Percentiles rank a stretch among this genome's conserved stretches.
Evolutionary conservation across 2,888 invertebrate genomes (phyloP).

Genomic region (Julus scanicus): DNA sequence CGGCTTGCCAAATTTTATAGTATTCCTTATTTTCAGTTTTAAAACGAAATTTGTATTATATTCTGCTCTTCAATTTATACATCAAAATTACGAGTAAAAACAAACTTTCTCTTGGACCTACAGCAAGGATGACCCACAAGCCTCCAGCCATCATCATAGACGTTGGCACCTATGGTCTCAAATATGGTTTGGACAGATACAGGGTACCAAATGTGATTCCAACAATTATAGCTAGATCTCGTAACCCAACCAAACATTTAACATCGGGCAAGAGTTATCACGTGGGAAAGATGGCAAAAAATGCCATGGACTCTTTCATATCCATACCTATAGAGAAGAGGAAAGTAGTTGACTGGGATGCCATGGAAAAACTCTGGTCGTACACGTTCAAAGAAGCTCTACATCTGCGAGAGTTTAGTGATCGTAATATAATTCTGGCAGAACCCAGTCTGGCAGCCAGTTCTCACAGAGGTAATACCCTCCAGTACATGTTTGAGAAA

Average conservation of each 20-base stretch:
- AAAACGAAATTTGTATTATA: too few species aligned
- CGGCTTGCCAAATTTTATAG: too few species aligned
- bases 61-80: too few species aligned
- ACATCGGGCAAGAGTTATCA: not conserved
- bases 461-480: not conserved
- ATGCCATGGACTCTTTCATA: not conserved
- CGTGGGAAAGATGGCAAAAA: not conserved
- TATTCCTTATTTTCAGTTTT: too few species aligned
- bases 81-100: too few species aligned
- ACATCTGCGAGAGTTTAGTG: not conserved
- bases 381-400: not conserved
- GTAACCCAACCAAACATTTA: not conserved
- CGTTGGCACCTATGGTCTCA: not conserved
- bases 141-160: not conserved
- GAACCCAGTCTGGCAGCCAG: not conserved
- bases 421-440: not conserved
- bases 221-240: not conserved
- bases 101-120: too few species aligned
- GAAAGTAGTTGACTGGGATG: not conserved
- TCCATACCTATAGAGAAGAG: not conserved
- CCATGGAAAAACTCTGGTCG: not conserved
- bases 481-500: constrained; percentile 9
- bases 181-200: not conserved
- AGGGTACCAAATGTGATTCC: not conserved
- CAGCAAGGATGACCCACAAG: not conserved